Evolutionary conservation across 2,113 vertebrate genomes (phyloP).

Genomic region (Microcebus ravelobensis): DNA sequence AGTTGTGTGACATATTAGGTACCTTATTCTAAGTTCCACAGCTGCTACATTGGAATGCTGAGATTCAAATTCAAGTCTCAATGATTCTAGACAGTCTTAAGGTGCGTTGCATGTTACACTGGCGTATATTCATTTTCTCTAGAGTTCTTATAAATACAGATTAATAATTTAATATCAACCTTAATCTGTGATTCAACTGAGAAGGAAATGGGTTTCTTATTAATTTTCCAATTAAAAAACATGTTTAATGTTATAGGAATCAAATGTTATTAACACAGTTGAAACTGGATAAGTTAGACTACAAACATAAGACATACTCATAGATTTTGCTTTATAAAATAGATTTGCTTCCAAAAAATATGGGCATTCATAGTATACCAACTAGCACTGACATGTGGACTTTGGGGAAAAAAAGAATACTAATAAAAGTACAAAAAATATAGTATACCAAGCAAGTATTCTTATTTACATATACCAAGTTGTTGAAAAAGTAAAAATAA

Average conservation of each 20-base stretch:
- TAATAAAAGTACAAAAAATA: no score
- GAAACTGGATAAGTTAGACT: conserved; percentile 8
- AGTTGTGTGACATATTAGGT: no score
- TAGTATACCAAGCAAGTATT: not conserved
- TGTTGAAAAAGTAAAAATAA: conserved; percentile 16
- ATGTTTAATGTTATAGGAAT: conserved; percentile 37
- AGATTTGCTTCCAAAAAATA: conserved; percentile 35
- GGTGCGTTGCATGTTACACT: not conserved
- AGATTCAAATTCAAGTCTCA: conserved; percentile 39
- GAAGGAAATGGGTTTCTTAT: conserved; percentile 27
- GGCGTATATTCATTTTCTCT: conserved; percentile 17
- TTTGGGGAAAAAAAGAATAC: no score
- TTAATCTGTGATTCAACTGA: conserved; percentile 35
- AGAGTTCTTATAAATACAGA: conserved; percentile 15
- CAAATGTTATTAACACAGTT: conserved; percentile 10
- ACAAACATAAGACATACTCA: not conserved
- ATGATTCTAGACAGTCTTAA: not conserved
- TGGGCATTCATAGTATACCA: not conserved
- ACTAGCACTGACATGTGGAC: not conserved
- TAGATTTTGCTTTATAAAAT: not conserved
- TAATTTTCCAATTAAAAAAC: conserved; percentile 62
- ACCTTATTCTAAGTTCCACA: conserved; percentile 34
- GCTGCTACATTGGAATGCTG: not conserved
- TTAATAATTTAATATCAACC: not conserved
- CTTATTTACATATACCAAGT: not conserved